Evolutionary conservation across 2,797 vertebrate species (phyloP).

Genomic region (Peromyscus aztecus): DNA sequence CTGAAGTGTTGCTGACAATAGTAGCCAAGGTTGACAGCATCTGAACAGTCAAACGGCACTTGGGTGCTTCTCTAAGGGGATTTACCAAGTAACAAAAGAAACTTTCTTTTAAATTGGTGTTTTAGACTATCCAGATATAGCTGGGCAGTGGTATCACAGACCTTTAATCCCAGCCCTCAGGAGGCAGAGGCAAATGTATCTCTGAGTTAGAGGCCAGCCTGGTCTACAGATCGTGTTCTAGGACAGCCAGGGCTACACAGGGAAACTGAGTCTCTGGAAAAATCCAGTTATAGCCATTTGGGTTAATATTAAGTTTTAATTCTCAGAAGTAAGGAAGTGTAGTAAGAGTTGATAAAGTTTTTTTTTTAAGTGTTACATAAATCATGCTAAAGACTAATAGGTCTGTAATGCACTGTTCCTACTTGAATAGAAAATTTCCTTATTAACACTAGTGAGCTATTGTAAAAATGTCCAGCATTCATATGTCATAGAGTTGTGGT

Average conservation of each 20-base stretch:
- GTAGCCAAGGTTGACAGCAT: constrained; percentile 11
- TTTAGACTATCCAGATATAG: constrained; percentile 29
- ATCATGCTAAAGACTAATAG: constrained; percentile 6
- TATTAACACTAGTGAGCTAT: constrained; percentile 15
- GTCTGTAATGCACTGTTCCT: constrained; percentile 47
- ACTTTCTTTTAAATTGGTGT: constrained; percentile 15
- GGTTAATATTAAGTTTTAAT: constrained; percentile 62
- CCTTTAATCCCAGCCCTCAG: background rate
- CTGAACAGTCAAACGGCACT: background rate
- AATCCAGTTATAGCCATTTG: constrained; percentile 8
- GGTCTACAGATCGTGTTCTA: background rate
- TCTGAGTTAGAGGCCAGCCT: background rate
- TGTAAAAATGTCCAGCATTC: constrained; percentile 34
- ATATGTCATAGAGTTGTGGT: background rate
- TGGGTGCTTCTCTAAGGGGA: background rate
- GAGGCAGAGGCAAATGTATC: background rate
- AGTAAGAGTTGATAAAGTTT: constrained; percentile 22
- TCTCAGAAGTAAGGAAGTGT: constrained; percentile 36
- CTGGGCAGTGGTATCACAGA: background rate
- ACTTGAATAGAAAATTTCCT: constrained; percentile 54
- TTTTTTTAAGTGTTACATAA: constrained; percentile 49
- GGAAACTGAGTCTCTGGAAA: background rate
- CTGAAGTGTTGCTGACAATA: constrained; percentile 36
- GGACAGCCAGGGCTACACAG: background rate
- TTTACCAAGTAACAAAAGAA: constrained; percentile 49